Evolutionary conservation across 2,888 invertebrate genomes (phyloP).

Genomic region (Drosophila cognata): DNA sequence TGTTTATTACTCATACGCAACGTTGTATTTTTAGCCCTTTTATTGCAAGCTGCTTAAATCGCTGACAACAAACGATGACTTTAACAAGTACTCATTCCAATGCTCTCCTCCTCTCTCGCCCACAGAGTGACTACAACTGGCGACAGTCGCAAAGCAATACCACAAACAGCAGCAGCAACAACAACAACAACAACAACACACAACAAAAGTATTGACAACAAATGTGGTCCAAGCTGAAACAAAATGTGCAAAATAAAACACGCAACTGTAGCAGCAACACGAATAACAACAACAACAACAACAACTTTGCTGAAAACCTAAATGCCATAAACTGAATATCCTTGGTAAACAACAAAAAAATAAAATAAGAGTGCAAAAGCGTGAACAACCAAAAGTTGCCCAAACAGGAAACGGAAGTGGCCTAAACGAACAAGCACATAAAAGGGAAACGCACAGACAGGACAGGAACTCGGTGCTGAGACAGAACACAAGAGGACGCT

Average conservation of each 20-base stretch:
- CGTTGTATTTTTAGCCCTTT: not conserved
- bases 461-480: slow-evolving; percentile 12
- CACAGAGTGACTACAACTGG: slow-evolving; percentile 61
- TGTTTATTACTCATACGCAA: slow-evolving; percentile 28
- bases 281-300: slow-evolving; percentile 8
- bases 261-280: slow-evolving; percentile 56
- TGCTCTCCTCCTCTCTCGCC: not conserved
- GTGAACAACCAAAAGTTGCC: slow-evolving; percentile 12
- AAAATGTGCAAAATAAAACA: slow-evolving; percentile 74
- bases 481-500: not conserved
- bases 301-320: slow-evolving; percentile 34
- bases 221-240: slow-evolving; percentile 57
- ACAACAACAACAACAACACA: slow-evolving; percentile 6
- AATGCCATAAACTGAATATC: slow-evolving; percentile 49
- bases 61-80: slow-evolving; percentile 12
- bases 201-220: slow-evolving; percentile 26
- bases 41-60: slow-evolving; percentile 39
- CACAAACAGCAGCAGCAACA: slow-evolving; percentile 17
- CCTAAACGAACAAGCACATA: slow-evolving; percentile 26
- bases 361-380: slow-evolving; percentile 20
- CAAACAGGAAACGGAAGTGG: slow-evolving; percentile 52
- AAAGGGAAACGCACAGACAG: slow-evolving; percentile 28
- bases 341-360: slow-evolving; percentile 8
- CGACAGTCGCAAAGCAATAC: slow-evolving; percentile 32
- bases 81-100: slow-evolving; percentile 28